Evolutionary conservation across 2,113 vertebrate species (phyloP), one percentile per base, ranked within the genome.

Genomic region (Tringa solitaria): DNA sequence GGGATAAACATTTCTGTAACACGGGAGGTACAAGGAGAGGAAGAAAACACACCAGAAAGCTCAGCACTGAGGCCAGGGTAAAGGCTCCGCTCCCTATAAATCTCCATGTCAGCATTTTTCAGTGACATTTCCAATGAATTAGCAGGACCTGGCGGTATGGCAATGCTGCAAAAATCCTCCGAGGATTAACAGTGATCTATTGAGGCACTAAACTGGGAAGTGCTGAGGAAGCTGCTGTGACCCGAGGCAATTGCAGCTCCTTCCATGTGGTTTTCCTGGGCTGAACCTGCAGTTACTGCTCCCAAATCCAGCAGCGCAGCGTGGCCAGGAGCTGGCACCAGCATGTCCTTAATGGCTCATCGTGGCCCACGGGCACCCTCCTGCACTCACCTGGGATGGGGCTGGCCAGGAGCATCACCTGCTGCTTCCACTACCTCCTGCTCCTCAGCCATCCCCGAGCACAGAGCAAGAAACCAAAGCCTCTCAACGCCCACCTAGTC

Each of bases 141-240:
- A 60, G 93, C 73, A 91, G 89, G 73, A 87, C 39, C 84, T 68
- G 91, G 39, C 30, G 3, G 37, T 8, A 56, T 4, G 17, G 87
- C 46, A 64, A 35, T 4, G 57, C 84, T 91, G 89, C 63, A 90
- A 26, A 95, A 82, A 67, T 14, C 0, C 59, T 48, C 68, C 2
- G 3, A 91, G 81, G 87, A 89, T 93, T 91, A 96, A 87, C 61
- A 75, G 46, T 43, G 68, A 22, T 84, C 86, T 78, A 46, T 5
- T 81, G 77, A 95, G 91, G 93, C 91, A 84, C 95, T 89, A 81
- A 90, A 91, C 1, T 26, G 56, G 84, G 77, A 84, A 95, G 39
- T 50, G 78, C 93, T 83, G 77, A 94, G 74, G 75, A 83, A 93
- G 81, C 84, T 1, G 89, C 60, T 88, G 69, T 24, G 59, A 77